Base-by-base conservation (phyloP, 2,888 invertebrate species). In the Dimorphilus gyrociliatus region DNA sequence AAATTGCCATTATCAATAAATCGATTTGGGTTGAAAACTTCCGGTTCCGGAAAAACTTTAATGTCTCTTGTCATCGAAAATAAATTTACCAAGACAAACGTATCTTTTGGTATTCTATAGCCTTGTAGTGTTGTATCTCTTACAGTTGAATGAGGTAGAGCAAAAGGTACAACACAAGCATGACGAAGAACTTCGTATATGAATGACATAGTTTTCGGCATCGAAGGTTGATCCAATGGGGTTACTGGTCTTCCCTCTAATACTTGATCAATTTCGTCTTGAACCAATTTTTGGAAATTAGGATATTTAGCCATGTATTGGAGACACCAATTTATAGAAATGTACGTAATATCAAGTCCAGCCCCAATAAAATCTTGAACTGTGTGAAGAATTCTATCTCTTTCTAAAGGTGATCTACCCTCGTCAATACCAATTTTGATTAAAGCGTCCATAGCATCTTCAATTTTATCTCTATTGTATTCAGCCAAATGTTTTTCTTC, bases 271-370 rank as follows among this genome's bases (percentile, higher is more conserved):
- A 57, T 45, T 36, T 58, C 58, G 2, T 31, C 24, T 31, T 51
- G 45, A 1, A 53, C 46, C 19, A 35, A 40, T 16, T 45, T 16
- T 32, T 50, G 55, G 31, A 46, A 38, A 7, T 48, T 46, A 1
- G 44, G 46, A 33, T 50, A 36, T 4, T 44, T 42, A 12, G 47
- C 42, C 41, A 51, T 40, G 37, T 48, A 53, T 2, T 53, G 41
- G 7, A 52, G 34, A 3, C 43, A 37, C 55, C 55, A 55, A 23
- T 46, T 44, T 8, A 54, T 27, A 2, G 53, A 48, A 23, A 41
- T 42, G 6, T 51, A 43, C 15, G 51, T 46, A 13, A 53, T 54
- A 31, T 54, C 53, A 30, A 53, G 50, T 6, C 55, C 55, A 7
- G 53, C 52, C 2, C 50, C 51, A 10, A 54, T 48, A 16, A 51